Evolutionary conservation across 1,140 invertebrate species (phyloP), one percentile per base, ranked within the genome.

Genomic region (Bactericera cockerelli): DNA sequence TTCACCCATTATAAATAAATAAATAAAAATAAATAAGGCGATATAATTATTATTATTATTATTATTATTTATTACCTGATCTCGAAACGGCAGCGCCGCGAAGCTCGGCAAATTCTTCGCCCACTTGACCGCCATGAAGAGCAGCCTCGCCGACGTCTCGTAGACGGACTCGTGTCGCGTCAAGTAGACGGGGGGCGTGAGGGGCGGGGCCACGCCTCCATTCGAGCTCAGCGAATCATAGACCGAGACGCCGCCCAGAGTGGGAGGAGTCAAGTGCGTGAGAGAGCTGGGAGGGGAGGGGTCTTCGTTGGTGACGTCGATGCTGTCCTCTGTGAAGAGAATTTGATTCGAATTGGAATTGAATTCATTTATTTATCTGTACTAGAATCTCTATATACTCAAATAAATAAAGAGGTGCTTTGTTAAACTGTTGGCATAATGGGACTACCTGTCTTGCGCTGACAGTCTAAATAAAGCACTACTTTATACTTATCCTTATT

Each of bases 121-220:
- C 95, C 95, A 98, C 70, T 98, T 96, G 1, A 99, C 93, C 0
- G 94, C 93, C 92, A 97, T 96, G 72, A 97, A 97, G 0, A 98
- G 80, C 8, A 98, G 72, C 33, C 93, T 74, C 0, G 93, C 93
- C 31, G 93, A 92, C 2, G 92, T 95, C 73, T 98, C 95, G 68
- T 97, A 95, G 26, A 96, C 84, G 1, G 88, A 93, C 69, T 94
- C 87, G 14, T 80, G 80, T 1, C 76, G 73, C 39, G 80, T 76
- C 3, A 77, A 76, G 66, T 83, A 82, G 1, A 83, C 67, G 16
- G 81, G 76, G 16, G 72, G 76, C 11, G 62, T 56, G 53, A 53
- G 24, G 24, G 60, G 56, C 22, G 61, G 57, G n/a, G n/a, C n/a
- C n/a, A n/a, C n/a, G 3, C 26, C 42, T 2, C 57, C 39, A 1